Conservation (phyloP, 2,797 vertebrate genomes). For the Pogoniulus pusillus region DNA sequence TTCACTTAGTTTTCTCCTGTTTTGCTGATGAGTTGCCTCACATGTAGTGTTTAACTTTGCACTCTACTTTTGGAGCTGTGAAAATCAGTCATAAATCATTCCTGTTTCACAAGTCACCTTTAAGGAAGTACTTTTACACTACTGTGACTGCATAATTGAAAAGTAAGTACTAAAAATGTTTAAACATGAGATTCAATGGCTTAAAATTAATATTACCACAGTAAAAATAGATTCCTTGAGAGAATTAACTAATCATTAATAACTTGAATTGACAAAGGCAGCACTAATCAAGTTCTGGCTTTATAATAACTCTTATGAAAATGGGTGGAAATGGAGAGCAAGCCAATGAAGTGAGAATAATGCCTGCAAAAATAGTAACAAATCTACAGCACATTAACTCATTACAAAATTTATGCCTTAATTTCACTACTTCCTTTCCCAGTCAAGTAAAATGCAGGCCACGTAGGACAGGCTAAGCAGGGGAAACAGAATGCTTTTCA, state of each 20-base stretch:
- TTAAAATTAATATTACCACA: slow-evolving; percentile 63
- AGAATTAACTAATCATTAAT: slow-evolving; percentile 72
- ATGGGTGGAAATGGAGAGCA: slow-evolving; percentile 31
- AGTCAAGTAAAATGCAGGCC: background rate
- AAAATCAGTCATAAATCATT: slow-evolving; percentile 66
- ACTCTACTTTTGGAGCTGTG: slow-evolving; percentile 56
- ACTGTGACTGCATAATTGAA: slow-evolving; percentile 62
- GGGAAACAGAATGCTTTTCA: background rate
- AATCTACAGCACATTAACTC: slow-evolving; percentile 49
- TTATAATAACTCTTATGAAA: slow-evolving; percentile 60
- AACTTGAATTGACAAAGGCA: slow-evolving; percentile 70
- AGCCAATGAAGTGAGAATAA: slow-evolving; percentile 55
- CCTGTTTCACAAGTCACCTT: slow-evolving; percentile 54
- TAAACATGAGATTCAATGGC: slow-evolving; percentile 65
- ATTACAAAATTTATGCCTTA: slow-evolving; percentile 11
- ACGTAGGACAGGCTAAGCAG: background rate
- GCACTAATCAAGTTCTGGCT: slow-evolving; percentile 63
- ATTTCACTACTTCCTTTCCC: slow-evolving; percentile 27
- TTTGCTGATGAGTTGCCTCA: background rate
- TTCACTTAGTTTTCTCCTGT: background rate
- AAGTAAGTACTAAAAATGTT: slow-evolving; percentile 70
- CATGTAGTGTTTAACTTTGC: slow-evolving; percentile 9
- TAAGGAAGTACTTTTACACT: slow-evolving; percentile 48
- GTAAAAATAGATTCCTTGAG: slow-evolving; percentile 71
- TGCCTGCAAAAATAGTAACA: slow-evolving; percentile 59